Conservation (phyloP, 2,888 invertebrate species). For the Hololepta plana region DNA sequence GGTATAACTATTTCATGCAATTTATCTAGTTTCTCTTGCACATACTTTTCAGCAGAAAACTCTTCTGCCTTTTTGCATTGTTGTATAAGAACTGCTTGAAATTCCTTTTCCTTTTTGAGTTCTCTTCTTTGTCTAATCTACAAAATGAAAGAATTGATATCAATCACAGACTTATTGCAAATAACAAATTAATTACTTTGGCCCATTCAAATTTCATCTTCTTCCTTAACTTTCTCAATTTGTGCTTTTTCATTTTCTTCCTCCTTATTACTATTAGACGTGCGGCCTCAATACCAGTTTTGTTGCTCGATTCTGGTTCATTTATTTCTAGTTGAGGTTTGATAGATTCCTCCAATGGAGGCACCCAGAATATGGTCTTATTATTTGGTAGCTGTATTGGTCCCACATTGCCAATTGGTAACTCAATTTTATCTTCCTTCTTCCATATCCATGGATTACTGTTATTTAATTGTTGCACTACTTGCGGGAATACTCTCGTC, state of each 20-base stretch:
- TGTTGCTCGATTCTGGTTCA: too few species aligned
- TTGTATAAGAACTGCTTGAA: slow-evolving; percentile 49
- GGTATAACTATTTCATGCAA: slow-evolving; percentile 21
- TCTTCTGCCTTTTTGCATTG: slow-evolving; percentile 54
- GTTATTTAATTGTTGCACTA: too few species aligned
- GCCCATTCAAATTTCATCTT: slow-evolving; percentile 61
- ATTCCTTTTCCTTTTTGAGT: slow-evolving; percentile 56
- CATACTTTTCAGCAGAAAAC: slow-evolving; percentile 60
- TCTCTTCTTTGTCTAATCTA: slow-evolving; percentile 49
- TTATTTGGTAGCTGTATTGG: too few species aligned
- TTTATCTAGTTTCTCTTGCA: slow-evolving; percentile 37
- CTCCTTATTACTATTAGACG: slow-evolving; percentile 59
- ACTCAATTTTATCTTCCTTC: too few species aligned
- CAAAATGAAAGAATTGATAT: slow-evolving; percentile 12
- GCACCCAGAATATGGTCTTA: too few species aligned
- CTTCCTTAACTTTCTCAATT: slow-evolving; percentile 60
- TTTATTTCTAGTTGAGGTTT: too few species aligned
- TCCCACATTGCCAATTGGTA: too few species aligned
- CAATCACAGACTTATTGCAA: neutral
- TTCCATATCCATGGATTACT: too few species aligned
- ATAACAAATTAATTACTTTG: slow-evolving; percentile 29
- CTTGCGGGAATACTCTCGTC: too few species aligned
- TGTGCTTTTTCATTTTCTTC: slow-evolving; percentile 77
- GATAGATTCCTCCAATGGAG: too few species aligned
- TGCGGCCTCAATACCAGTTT: too few species aligned